Percentiles rank a stretch among this genome's conserved stretches.
phyloP scores from a whole-genome alignment of 1,140 invertebrate species.

The Zaprionus ornatus region DNA sequence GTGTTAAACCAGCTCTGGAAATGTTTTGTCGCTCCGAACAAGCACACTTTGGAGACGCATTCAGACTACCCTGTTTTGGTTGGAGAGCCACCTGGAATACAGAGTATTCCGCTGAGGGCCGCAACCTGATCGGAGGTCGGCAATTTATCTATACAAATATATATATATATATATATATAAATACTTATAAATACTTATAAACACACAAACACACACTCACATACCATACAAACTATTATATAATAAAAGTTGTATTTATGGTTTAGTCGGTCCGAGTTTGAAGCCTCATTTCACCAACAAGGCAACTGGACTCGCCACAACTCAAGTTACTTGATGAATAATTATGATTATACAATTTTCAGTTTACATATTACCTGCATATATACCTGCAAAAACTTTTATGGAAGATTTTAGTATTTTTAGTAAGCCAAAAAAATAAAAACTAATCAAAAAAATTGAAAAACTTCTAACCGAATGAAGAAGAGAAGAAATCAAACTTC shows the following conservation, averaged over 20 bases:
- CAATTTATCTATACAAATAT: conserved; percentile 55
- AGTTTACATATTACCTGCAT: conserved; percentile 44
- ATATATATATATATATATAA: conserved; percentile 37
- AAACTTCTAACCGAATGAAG: conserved; percentile 7
- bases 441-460: conserved; percentile 21
- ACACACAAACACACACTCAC: conserved; percentile 26
- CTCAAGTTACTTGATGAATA: conserved; percentile 8
- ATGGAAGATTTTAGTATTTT: conserved; percentile 74
- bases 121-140: not conserved
- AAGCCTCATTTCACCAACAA: conserved; percentile 30
- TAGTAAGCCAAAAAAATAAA: conserved; percentile 66
- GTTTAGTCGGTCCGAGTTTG: conserved; percentile 41
- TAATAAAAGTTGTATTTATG: conserved; percentile 42
- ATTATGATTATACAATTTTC: conserved; percentile 24
- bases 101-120: conserved; percentile 9
- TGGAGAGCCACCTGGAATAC: conserved; percentile 18
- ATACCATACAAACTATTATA: conserved; percentile 22
- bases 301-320: conserved; percentile 16
- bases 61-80: conserved; percentile 11
- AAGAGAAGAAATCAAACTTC: not conserved
- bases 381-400: conserved; percentile 57
- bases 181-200: conserved; percentile 40
- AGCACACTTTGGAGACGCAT: conserved; percentile 55
- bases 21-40: conserved; percentile 60
- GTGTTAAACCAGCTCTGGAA: conserved; percentile 80